Percentiles rank a stretch among this genome's conserved stretches.
Conservation (phyloP, 2,888 invertebrate species). For the Erebia palarica region DNA sequence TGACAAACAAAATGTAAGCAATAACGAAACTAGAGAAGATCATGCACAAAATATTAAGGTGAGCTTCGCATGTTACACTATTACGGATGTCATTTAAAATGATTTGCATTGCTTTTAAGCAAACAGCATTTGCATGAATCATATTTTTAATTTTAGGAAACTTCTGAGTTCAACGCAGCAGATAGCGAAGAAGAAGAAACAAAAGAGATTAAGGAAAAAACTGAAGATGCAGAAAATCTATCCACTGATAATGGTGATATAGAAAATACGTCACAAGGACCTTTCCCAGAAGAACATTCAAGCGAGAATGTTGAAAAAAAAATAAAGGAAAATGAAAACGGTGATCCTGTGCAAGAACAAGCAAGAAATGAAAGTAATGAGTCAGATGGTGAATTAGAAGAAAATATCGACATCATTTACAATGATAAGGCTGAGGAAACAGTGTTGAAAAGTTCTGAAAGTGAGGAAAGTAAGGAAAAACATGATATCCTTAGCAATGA, state of each 20-base stretch:
- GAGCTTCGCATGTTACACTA: constrained; percentile 60
- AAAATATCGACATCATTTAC: neutral
- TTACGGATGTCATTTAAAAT: constrained; percentile 58
- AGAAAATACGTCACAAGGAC: constrained; percentile 22
- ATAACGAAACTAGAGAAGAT: constrained; percentile 45
- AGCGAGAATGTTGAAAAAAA: constrained; percentile 47
- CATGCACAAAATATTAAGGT: constrained; percentile 59
- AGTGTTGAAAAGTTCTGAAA: constrained; percentile 38
- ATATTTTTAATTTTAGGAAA: constrained; percentile 37
- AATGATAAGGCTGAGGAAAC: constrained; percentile 27
- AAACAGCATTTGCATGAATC: constrained; percentile 78
- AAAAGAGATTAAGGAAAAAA: neutral
- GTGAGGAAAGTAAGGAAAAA: constrained; percentile 35
- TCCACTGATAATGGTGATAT: constrained; percentile 18
- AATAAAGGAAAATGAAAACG: constrained; percentile 42
- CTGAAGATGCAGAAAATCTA: neutral
- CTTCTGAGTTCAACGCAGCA: constrained; percentile 21
- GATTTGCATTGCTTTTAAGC: constrained; percentile 73
- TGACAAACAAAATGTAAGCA: constrained; percentile 46
- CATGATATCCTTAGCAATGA: constrained; percentile 40
- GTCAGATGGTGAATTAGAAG: neutral
- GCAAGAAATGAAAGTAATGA: constrained; percentile 37
- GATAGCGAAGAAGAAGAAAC: constrained; percentile 14
- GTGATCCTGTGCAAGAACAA: constrained; percentile 37
- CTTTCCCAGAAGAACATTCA: constrained; percentile 5